Percentiles rank a stretch among this genome's conserved stretches.
Evolutionary conservation across 2,113 vertebrate species (phyloP).

Genomic region (Trachemys scripta): DNA sequence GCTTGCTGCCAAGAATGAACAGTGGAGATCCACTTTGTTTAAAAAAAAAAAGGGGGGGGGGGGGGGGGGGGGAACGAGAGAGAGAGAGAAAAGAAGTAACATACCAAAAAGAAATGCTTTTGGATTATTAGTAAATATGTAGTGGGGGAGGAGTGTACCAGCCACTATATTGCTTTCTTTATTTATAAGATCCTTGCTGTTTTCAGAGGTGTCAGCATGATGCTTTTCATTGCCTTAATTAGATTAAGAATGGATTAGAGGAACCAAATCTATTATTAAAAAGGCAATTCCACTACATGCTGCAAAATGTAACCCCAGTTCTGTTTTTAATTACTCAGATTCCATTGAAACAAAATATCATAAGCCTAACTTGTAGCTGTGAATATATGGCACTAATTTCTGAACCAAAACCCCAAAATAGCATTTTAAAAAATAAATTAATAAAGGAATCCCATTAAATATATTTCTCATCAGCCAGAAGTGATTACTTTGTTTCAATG

Average conservation of each 20-base stretch:
- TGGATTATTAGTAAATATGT: constrained; percentile 48
- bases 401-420: not conserved
- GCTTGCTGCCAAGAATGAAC: not conserved
- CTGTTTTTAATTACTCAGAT: constrained; percentile 47
- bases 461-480: not conserved
- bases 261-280: constrained; percentile 51
- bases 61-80: not conserved
- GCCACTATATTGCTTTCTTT: constrained; percentile 17
- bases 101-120: constrained; percentile 22
- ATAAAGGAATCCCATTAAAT: not conserved
- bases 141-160: constrained; percentile 42
- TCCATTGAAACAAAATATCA: constrained; percentile 4
- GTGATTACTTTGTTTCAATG: not conserved
- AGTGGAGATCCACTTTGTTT: constrained; percentile 17
- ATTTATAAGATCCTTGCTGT: constrained; percentile 42
- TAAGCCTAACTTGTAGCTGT: constrained; percentile 25
- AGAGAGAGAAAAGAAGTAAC: not conserved
- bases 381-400: constrained; percentile 22
- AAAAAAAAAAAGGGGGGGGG: not conserved
- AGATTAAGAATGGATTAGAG: constrained; percentile 63
- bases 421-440: not conserved
- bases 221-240: constrained; percentile 64
- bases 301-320: constrained; percentile 1
- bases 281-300: constrained; percentile 48
- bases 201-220: constrained; percentile 21